phyloP scores from a whole-genome alignment of 1,140 invertebrate genomes.

The Panagrolaimus sp. region DNA sequence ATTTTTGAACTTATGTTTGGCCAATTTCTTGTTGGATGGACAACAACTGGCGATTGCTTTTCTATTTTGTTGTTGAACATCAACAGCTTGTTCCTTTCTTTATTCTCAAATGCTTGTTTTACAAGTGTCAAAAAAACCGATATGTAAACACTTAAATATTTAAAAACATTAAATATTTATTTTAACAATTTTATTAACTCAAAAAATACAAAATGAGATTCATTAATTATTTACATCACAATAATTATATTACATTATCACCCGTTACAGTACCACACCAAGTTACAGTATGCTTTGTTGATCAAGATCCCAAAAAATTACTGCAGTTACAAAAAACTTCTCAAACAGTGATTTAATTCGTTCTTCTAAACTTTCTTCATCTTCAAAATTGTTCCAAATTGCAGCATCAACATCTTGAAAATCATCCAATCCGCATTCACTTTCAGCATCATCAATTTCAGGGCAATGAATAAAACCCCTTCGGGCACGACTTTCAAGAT shows the following conservation, averaged over 20 bases:
- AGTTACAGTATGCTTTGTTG: not conserved
- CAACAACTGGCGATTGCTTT: too few species aligned
- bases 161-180: too few species aligned
- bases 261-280: too few species aligned
- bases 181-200: too few species aligned
- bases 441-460: conserved; percentile 66
- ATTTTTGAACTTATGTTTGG: too few species aligned
- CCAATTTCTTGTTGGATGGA: too few species aligned
- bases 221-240: not conserved
- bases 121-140: too few species aligned
- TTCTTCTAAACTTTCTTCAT: not conserved
- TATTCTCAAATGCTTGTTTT: too few species aligned
- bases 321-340: not conserved
- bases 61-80: too few species aligned
- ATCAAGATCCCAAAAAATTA: not conserved
- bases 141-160: too few species aligned
- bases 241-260: not conserved
- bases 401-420: conserved; percentile 62
- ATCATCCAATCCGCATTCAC: conserved; percentile 66
- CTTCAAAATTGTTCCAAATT: conserved; percentile 61
- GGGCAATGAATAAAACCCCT: conserved; percentile 60
- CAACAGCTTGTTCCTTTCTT: too few species aligned
- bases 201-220: not conserved
- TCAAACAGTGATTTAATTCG: too few species aligned
- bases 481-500: conserved; percentile 62